Evolutionary conservation across 2,113 vertebrate genomes (phyloP).

Genomic region (Nibea coibor): DNA sequence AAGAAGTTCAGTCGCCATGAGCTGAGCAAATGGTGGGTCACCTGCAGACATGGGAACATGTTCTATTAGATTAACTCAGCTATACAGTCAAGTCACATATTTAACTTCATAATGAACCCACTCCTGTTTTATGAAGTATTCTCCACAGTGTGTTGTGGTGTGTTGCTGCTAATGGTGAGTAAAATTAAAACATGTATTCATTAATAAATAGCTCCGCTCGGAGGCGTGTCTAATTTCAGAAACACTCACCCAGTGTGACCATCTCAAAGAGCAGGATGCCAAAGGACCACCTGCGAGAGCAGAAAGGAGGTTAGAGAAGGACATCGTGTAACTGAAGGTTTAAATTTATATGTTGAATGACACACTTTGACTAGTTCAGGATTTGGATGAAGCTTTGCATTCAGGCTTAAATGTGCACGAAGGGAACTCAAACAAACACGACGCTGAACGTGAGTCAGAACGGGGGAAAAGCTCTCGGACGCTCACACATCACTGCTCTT

Average conservation of each 20-base stretch:
- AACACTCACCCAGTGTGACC: conserved; percentile 89
- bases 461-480: neutral
- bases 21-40: conserved; percentile 89
- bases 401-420: too few species aligned
- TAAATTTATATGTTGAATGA: too few species aligned
- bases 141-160: too few species aligned
- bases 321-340: neutral
- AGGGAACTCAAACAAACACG: too few species aligned
- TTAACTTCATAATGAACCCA: neutral
- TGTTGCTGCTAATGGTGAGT: neutral
- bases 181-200: neutral
- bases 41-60: conserved; percentile 76
- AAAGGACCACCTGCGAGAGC: conserved; percentile 91
- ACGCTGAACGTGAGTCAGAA: too few species aligned
- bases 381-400: too few species aligned
- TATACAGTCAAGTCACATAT: neutral
- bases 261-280: conserved; percentile 95
- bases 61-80: neutral
- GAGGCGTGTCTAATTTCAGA: neutral
- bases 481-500: conserved; percentile 89
- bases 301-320: neutral
- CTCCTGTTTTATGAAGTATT: too few species aligned
- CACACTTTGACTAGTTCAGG: too few species aligned
- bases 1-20: conserved; percentile 85
- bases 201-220: neutral